Conservation (phyloP, 2,113 vertebrate species). For the Ciconia stormi region DNA sequence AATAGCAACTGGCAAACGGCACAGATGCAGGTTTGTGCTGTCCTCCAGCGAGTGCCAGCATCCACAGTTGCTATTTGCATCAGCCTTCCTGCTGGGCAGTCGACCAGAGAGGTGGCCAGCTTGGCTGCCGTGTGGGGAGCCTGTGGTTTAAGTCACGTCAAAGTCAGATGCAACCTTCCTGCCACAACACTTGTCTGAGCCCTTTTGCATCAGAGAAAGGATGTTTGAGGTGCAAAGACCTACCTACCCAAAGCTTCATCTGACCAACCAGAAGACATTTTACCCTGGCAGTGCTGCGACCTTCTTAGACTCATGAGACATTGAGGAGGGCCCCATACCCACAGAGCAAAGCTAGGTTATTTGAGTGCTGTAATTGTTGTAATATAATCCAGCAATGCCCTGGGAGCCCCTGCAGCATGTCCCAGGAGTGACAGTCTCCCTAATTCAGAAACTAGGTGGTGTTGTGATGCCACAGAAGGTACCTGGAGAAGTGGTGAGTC, state of each 20-base stretch:
- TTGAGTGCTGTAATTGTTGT: neutral
- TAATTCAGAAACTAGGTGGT: neutral
- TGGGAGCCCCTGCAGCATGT: neutral
- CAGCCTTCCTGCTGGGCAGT: neutral
- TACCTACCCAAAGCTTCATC: neutral
- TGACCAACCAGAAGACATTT: neutral
- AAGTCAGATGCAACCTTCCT: neutral
- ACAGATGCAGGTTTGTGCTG: neutral
- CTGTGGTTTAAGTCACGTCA: neutral
- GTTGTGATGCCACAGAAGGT: neutral
- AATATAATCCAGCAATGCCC: neutral
- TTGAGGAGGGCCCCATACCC: neutral
- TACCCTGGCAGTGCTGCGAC: neutral
- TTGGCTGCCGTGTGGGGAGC: neutral
- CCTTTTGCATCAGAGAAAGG: neutral
- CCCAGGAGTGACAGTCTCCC: neutral
- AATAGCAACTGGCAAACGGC: neutral
- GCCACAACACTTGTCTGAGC: neutral
- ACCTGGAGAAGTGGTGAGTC: neutral
- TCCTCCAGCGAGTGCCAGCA: neutral
- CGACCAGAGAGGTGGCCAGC: neutral
- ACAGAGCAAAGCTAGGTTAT: neutral
- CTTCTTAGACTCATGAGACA: neutral
- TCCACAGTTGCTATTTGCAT: neutral
- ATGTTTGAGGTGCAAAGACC: neutral